Base-by-base conservation (phyloP, 2,797 vertebrate genomes). In the Harpagifer antarcticus region DNA sequence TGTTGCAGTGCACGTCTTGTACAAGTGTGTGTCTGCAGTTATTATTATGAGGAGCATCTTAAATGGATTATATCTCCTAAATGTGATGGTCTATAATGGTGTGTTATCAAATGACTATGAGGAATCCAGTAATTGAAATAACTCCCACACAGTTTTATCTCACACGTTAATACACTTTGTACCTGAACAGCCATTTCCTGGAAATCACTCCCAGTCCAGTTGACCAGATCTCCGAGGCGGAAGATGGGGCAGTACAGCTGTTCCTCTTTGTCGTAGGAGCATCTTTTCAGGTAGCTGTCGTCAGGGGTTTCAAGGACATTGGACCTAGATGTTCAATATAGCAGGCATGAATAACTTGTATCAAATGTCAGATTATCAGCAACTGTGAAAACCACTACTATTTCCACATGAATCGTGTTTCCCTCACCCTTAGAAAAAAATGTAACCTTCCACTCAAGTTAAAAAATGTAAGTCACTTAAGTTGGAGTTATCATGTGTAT, bases 221-320 rank as follows among this genome's bases (percentile, higher is more conserved):
- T 82, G 66, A 97, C 91, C 19, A 99, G 74, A 33, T 95, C 93
- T 9, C 97, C 95, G 50, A 99, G 89, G 7, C 91, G 89, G 72
- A 99, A 99, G 83, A 99, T 98, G 81, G 98, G 98, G 78, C 98
- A 99, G 90, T 98, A 99, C 13, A 91, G 96, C 70, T 96, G 86
- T 27, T 90, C 70, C 19, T 89, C 83, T 0, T 37, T 82, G 76
- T 96, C 92, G 60, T 95, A 97, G 59, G 65, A 90, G 86, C 98
- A 99, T n/a, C 40, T 94, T 82, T 97, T 99, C 84, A 99, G 91
- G 89, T 97, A 98, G 69, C 81, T 74, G 61, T 82, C 88, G 0
- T 97, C 72, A 16, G 84, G 37, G 0, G 93, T 95, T 6, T 95
- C 89, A 20, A 96, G 91, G 68, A 99, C 93, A 0, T 99, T 99